Percentiles rank a stretch among this genome's conserved stretches.
Evolutionary conservation across 2,113 vertebrate genomes (phyloP).

Genomic region (Cyprinodon brontotheroides): DNA sequence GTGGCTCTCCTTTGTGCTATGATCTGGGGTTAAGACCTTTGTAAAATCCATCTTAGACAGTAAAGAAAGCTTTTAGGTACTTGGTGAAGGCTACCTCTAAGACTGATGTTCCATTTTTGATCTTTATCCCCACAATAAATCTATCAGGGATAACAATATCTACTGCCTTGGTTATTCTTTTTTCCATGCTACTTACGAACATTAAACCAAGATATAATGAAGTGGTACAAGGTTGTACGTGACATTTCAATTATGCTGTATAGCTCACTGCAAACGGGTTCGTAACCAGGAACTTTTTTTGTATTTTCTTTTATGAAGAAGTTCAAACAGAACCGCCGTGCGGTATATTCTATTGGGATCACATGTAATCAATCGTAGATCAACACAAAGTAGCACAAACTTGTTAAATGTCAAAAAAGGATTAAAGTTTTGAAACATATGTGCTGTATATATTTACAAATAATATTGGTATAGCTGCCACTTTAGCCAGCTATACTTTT

Average conservation of each 20-base stretch:
- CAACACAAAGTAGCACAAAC: not conserved
- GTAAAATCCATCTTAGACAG: constrained; percentile 44
- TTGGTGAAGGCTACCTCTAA: constrained; percentile 30
- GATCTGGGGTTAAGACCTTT: constrained; percentile 48
- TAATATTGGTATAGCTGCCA: too few relatives aligned
- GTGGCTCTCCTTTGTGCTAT: constrained; percentile 58
- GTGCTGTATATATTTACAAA: too few relatives aligned
- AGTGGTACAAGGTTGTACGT: constrained; percentile 17
- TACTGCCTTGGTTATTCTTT: not conserved
- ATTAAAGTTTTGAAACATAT: too few relatives aligned
- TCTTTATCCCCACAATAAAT: constrained; percentile 4
- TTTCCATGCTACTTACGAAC: constrained; percentile 13
- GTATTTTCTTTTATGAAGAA: not conserved
- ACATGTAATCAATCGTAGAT: not conserved
- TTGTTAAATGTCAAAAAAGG: too few relatives aligned
- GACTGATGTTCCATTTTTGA: constrained; percentile 23
- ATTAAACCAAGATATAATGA: constrained; percentile 33
- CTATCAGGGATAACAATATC: constrained; percentile 14
- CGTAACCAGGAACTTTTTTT: not conserved
- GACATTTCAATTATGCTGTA: constrained; percentile 19
- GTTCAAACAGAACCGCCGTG: too few relatives aligned
- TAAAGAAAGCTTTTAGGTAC: constrained; percentile 34
- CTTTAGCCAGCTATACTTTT: too few relatives aligned
- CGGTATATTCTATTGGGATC: too few relatives aligned
- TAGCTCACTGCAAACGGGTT: not conserved